Evolutionary conservation across 2,797 vertebrate species (phyloP), one percentile per base, ranked within the genome.

Genomic region (Enteromius argenteus): DNA sequence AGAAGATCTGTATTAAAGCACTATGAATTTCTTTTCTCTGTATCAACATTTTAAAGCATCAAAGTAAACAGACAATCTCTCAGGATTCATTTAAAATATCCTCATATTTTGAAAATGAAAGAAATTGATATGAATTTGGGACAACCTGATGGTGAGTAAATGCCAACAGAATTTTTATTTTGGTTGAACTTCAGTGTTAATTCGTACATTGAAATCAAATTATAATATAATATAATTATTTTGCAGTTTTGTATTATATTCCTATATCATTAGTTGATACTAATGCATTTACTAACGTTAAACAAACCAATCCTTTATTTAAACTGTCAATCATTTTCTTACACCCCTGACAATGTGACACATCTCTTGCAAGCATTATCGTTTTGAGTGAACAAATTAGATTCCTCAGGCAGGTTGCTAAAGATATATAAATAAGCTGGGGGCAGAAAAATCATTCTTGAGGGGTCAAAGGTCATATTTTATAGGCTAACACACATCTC

Each of bases 381-480:
- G 3, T 78, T 84, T 84, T 69, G n/a, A 71, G 94, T 94, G 37
- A 71, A 60, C 53, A 32, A 84, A 84, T 84, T 69, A 56, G 75
- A 71, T 78, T 84, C 30, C 68, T 72, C 23, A 6, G 71, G 8
- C 64, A 82, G 83, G 49, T 37, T 27, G 27, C 44, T 86, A 53
- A 32, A 67, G 64, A 39, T 62, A 19, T 75, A 42, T 46, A 66
- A 77, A 71, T 73, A 73, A 69, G 71, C 82, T 44, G 21, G 42
- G 72, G 72, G 49, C 62, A 42, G 62, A 62, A 79, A 72, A 84
- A 84, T 72, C 2, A 64, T 87, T 87, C 78, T 17, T 37, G 39
- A 58, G 46, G 46, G 92, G 91, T 93, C 83, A 94, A 86, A 92
- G 92, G 92, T 94, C 83, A 62, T 83, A 79, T 89, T 89, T 87